Percentiles rank a stretch among this genome's conserved stretches.
Conservation (phyloP, 2,113 vertebrate genomes). For the Notarius quadriscutis region DNA sequence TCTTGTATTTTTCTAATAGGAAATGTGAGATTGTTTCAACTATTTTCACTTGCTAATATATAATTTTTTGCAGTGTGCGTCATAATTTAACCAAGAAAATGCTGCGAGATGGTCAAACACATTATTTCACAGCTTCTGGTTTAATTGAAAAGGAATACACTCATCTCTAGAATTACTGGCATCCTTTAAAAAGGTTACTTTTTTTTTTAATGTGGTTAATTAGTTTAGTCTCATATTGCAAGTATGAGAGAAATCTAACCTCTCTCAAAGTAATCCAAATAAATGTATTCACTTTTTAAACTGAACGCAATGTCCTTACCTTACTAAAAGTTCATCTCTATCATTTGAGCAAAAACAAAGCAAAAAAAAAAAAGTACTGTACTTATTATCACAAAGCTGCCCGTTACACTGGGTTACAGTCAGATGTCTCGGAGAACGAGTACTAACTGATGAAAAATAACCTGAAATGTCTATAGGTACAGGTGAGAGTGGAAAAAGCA, state of each 20-base stretch:
- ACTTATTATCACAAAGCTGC: background rate
- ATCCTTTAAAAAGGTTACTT: background rate
- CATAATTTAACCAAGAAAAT: background rate
- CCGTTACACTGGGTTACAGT: background rate
- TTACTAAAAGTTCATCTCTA: background rate
- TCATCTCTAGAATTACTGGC: background rate
- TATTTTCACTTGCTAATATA: too few species aligned
- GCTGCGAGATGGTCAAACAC: background rate
- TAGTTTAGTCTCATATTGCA: too few species aligned
- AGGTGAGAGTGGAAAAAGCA: constrained; percentile 77
- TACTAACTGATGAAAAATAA: background rate
- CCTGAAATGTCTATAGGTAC: constrained; percentile 61
- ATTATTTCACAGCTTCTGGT: background rate
- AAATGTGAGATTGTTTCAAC: too few species aligned
- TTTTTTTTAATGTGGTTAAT: background rate
- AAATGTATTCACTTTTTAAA: background rate
- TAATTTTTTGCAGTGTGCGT: too few species aligned
- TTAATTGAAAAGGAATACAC: background rate
- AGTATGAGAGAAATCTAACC: background rate
- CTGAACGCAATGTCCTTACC: background rate
- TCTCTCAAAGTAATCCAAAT: too few species aligned
- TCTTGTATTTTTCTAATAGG: too few species aligned
- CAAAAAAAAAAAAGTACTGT: background rate
- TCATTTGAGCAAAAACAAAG: background rate
- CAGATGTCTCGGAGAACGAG: background rate